Evolutionary conservation across 2,797 vertebrate genomes (phyloP).

Genomic region (Myripristis murdjan): DNA sequence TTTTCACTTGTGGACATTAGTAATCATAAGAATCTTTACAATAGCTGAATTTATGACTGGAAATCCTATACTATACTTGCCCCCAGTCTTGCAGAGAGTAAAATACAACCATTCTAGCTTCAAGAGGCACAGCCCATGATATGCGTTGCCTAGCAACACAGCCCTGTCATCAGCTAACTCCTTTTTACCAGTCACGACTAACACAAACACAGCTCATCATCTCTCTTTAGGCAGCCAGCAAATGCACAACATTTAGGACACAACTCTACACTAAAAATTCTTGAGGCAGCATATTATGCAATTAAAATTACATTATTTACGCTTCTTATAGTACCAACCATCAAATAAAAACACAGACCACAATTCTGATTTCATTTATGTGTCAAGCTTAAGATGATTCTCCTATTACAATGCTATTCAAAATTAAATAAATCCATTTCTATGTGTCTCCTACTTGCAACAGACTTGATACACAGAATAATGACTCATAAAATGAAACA

Average conservation of each 20-base stretch:
- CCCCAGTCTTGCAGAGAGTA: slow-evolving; percentile 76
- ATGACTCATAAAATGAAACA: not conserved
- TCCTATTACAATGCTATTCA: not conserved
- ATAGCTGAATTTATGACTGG: slow-evolving; percentile 37
- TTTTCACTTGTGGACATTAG: slow-evolving; percentile 5
- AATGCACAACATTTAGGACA: slow-evolving; percentile 78
- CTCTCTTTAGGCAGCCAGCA: slow-evolving; percentile 79
- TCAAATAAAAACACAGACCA: slow-evolving; percentile 1
- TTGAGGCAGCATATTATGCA: slow-evolving; percentile 48
- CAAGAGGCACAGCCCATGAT: slow-evolving; percentile 88
- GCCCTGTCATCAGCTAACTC: slow-evolving; percentile 92
- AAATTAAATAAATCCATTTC: not conserved
- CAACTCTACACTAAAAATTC: slow-evolving; percentile 65
- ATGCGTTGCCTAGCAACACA: slow-evolving; percentile 91
- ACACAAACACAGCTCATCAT: slow-evolving; percentile 88
- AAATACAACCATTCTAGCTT: slow-evolving; percentile 85
- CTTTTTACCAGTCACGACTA: slow-evolving; percentile 94
- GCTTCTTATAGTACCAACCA: slow-evolving; percentile 24
- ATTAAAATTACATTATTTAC: slow-evolving; percentile 23
- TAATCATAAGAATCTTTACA: slow-evolving; percentile 26
- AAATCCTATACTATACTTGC: slow-evolving; percentile 60
- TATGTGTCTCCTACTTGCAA: not conserved
- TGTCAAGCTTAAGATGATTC: not conserved
- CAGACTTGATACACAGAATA: too few species aligned
- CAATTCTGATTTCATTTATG: not conserved